Evolutionary conservation across 2,113 vertebrate species (phyloP), one percentile per base, ranked within the genome.

Genomic region (Microtus richardsoni): DNA sequence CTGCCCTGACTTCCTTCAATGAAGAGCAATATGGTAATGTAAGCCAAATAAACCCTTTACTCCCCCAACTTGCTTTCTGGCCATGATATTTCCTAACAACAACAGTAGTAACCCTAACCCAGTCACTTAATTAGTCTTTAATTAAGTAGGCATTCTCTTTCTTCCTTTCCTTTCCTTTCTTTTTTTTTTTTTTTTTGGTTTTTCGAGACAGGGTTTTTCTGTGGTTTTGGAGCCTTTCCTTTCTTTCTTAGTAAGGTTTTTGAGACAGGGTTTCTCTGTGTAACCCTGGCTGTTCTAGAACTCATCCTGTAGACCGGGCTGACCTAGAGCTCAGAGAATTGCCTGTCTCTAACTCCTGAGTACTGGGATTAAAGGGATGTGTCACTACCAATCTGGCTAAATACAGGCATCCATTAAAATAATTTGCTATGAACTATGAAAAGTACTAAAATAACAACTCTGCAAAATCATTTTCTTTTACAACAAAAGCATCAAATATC

Each of bases 401-500:
- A 24, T 44, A 47, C 17, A 95, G 36, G 30, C 44, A 92, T 80
- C 94, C 73, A 93, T 91, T 94, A 96, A 94, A 94, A 88, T 87
- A 24, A 94, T 88, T 84, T 94, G 75, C 87, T 84, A 95, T 74
- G 89, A 82, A 90, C 33, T 75, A 90, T 66, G 14, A 92, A 93
- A 94, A 82, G 71, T 82, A 93, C 62, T 96, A 78, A 86, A 84
- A 24, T 93, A 94, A 96, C 39, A 95, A 88, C 62, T 78, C 70
- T 88, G 62, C 73, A 97, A 93, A 95, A 93, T 88, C 33, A 97
- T 77, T 93, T 89, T 89, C 91, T 95, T 95, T 91, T 87, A 96
- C 92, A 93, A 97, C 54, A 88, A 91, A 95, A 91, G 52, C 91
- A 97, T 96, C 83, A 96, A 97, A 95, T 96, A 96, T 94, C 86